Percentiles rank a stretch among this genome's conserved stretches.
Conservation (phyloP, 23 tunicate genomes). For the Halocynthia aurantium region DNA sequence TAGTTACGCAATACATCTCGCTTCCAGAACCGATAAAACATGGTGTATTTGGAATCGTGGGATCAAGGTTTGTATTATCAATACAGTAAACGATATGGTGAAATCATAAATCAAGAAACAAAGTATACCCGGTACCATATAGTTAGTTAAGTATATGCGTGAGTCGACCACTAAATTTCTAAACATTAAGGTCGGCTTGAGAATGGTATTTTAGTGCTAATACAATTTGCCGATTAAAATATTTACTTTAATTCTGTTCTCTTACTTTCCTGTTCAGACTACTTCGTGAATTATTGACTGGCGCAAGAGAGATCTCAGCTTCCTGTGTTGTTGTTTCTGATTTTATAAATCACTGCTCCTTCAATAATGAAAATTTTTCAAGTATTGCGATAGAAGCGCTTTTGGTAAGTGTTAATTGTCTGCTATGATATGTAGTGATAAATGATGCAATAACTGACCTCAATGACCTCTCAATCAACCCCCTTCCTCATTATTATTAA, state of each 20-base stretch:
- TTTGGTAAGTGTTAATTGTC: not conserved
- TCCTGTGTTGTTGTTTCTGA: slow-evolving; percentile 38
- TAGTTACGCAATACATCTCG: slow-evolving; percentile 14
- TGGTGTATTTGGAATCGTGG: slow-evolving; percentile 38
- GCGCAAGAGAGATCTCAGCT: slow-evolving; percentile 60
- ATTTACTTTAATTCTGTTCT: not conserved
- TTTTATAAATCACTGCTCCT: slow-evolving; percentile 56
- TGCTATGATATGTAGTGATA: not conserved
- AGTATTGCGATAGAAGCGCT: slow-evolving; percentile 1
- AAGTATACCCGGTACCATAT: too few species aligned
- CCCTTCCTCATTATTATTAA: too few species aligned
- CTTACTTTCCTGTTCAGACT: slow-evolving; percentile 18
- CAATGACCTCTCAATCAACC: too few species aligned
- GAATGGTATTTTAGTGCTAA: too few species aligned
- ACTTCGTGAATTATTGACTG: slow-evolving; percentile 41
- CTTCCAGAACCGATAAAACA: slow-evolving; percentile 25
- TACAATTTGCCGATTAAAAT: too few species aligned
- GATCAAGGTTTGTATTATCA: slow-evolving; percentile 29
- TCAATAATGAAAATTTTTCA: slow-evolving; percentile 50
- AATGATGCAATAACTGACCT: not conserved
- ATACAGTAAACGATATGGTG: not conserved
- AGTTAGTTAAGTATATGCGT: not conserved
- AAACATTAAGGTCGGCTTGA: too few species aligned
- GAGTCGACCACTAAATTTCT: not conserved
- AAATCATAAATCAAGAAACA: not conserved